Conservation (phyloP, 1,140 invertebrate genomes). For the Drosophila lacertosa region DNA sequence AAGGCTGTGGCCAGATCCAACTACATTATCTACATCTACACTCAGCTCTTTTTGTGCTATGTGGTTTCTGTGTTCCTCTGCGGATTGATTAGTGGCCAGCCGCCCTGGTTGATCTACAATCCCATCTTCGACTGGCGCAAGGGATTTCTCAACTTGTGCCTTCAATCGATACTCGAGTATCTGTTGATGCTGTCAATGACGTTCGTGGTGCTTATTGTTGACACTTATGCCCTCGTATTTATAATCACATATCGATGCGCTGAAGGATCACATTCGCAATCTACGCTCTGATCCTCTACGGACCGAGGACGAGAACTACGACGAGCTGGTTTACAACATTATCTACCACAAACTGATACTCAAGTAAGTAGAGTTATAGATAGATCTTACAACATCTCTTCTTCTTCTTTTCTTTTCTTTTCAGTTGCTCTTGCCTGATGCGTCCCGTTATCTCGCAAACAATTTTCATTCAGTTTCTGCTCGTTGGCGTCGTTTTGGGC, state of each 20-base stretch:
- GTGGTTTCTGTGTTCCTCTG: background rate
- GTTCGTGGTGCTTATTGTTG: slow-evolving; percentile 19
- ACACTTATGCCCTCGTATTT: slow-evolving; percentile 43
- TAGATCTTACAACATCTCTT: no score
- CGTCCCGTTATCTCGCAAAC: slow-evolving; percentile 6
- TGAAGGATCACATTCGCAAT: slow-evolving; percentile 44
- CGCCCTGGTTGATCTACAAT: slow-evolving; percentile 54
- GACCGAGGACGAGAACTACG: slow-evolving; percentile 42
- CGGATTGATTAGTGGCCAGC: slow-evolving; percentile 2
- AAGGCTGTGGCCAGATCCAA: slow-evolving; percentile 9
- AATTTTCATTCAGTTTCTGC: slow-evolving; percentile 25
- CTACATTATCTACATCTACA: background rate
- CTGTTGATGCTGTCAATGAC: slow-evolving; percentile 3
- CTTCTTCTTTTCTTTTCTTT: background rate
- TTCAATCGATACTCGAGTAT: slow-evolving; percentile 30
- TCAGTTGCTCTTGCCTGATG: slow-evolving; percentile 1
- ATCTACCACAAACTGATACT: slow-evolving; percentile 44
- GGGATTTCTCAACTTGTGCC: slow-evolving; percentile 24
- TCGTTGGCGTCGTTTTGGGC: slow-evolving; percentile 17
- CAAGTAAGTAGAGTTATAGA: slow-evolving; percentile 34
- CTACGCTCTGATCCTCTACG: slow-evolving; percentile 25
- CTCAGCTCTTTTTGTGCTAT: background rate
- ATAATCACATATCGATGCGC: slow-evolving; percentile 43
- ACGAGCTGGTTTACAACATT: slow-evolving; percentile 57
- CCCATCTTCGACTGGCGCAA: slow-evolving; percentile 46